These are phyloP conservation scores for Therioaphis trifolii DNA, from an alignment of 2,888 invertebrate species.

Conservation along the genomic window DNA sequence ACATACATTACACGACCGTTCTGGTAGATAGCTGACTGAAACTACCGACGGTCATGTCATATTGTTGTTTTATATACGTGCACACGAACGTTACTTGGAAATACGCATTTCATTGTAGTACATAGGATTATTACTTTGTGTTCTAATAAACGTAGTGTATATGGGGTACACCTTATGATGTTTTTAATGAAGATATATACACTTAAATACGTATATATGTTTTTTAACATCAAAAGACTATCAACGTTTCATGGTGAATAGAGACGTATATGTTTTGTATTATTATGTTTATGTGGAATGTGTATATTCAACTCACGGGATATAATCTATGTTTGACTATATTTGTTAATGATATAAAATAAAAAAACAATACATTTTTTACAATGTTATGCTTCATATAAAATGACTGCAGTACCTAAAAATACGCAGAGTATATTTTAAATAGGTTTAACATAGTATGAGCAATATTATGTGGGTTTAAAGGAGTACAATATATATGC, in stretches of 20 bases:
- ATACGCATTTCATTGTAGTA: conserved; percentile 51
- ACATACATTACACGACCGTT: conserved; percentile 50
- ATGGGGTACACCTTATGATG: conserved; percentile 20
- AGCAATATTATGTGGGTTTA: neutral
- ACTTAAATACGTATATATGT: neutral
- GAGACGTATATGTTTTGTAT: conserved; percentile 1
- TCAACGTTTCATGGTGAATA: conserved; percentile 46
- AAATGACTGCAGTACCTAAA: neutral
- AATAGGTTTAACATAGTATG: neutral
- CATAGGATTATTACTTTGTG: conserved; percentile 51
- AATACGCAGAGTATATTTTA: neutral
- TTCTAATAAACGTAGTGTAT: conserved; percentile 41
- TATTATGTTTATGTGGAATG: neutral
- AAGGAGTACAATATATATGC: neutral
- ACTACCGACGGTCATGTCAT: conserved; percentile 50
- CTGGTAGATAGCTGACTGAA: conserved; percentile 44
- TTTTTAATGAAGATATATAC: conserved; percentile 47
- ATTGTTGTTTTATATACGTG: conserved; percentile 6
- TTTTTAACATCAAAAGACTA: conserved; percentile 52
- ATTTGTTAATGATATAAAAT: neutral
- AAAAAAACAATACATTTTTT: conserved; percentile 27
- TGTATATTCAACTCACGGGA: neutral
- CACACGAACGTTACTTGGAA: conserved; percentile 51
- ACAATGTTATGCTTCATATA: neutral
- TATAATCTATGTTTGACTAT: conserved; percentile 36